These are phyloP conservation scores for Urocynchramus pylzowi DNA, from an alignment of 2,113 vertebrate genomes.

Conservation along the genomic window DNA sequence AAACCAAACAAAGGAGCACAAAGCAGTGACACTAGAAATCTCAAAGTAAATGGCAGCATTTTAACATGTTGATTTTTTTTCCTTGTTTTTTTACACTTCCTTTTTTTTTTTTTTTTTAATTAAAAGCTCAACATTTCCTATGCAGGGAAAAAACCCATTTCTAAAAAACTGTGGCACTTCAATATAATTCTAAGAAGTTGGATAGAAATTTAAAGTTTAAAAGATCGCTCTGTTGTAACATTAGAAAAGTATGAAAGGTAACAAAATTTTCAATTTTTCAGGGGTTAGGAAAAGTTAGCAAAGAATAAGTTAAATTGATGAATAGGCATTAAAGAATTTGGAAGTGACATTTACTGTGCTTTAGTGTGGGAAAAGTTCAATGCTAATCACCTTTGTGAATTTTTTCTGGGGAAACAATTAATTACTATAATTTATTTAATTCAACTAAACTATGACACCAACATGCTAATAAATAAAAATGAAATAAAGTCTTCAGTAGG, in stretches of 20 bases:
- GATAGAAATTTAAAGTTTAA: neutral
- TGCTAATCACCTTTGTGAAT: neutral
- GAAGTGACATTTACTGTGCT: neutral
- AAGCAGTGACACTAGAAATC: neutral
- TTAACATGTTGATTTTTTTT: neutral
- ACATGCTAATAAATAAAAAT: neutral
- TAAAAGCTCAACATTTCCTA: neutral
- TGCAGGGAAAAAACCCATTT: neutral
- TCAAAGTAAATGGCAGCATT: neutral
- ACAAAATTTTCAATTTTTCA: neutral
- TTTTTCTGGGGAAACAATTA: neutral
- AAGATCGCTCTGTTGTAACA: neutral
- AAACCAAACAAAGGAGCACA: neutral
- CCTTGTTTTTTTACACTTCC: fast-evolving
- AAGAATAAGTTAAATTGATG: neutral
- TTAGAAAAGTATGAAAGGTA: neutral
- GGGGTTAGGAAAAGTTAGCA: neutral
- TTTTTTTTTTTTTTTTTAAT: neutral
- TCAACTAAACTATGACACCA: neutral
- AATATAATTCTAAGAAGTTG: neutral
- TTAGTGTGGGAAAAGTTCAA: neutral
- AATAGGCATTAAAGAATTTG: neutral
- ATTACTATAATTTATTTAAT: neutral
- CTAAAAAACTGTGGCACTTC: neutral
- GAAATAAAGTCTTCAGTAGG: neutral